Percentiles rank a stretch among this genome's conserved stretches.
Conservation (phyloP, 1,140 invertebrate genomes). For the Drosophila repleta region DNA sequence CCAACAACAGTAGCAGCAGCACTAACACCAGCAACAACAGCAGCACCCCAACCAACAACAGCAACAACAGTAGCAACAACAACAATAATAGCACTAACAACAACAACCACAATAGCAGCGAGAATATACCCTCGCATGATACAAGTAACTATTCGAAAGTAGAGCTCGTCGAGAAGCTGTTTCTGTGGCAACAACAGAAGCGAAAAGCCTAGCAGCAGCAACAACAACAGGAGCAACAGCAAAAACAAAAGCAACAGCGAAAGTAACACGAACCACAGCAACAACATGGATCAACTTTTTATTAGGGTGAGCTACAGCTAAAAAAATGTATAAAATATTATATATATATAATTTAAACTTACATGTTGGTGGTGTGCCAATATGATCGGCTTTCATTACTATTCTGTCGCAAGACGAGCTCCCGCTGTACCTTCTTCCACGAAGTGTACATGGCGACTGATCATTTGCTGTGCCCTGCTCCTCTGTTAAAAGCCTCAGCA, state of each 20-base stretch:
- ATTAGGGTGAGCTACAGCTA: constrained; percentile 61
- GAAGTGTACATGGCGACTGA: too few species aligned
- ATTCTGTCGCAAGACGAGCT: too few species aligned
- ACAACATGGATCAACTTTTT: constrained; percentile 57
- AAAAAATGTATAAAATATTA: too few species aligned
- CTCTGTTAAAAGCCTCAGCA: too few species aligned
- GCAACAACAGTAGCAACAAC: constrained; percentile 32
- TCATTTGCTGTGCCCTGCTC: too few species aligned
- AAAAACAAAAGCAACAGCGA: constrained; percentile 29
- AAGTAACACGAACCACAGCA: constrained; percentile 28
- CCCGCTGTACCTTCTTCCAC: too few species aligned
- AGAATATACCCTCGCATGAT: constrained; percentile 45
- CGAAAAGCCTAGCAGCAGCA: constrained; percentile 60
- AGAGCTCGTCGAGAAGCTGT: constrained; percentile 71
- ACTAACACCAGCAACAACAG: constrained; percentile 29
- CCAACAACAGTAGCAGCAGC: constrained; percentile 25
- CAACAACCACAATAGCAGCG: constrained; percentile 33
- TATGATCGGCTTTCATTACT: too few species aligned
- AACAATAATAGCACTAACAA: constrained; percentile 34
- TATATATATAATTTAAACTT: too few species aligned
- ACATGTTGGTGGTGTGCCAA: too few species aligned
- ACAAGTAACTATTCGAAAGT: constrained; percentile 70
- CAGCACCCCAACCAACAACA: constrained; percentile 35
- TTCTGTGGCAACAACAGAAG: constrained; percentile 73
- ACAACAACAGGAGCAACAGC: constrained; percentile 1